Conservation (phyloP, 2,888 invertebrate species). For the Oligia latruncula region DNA sequence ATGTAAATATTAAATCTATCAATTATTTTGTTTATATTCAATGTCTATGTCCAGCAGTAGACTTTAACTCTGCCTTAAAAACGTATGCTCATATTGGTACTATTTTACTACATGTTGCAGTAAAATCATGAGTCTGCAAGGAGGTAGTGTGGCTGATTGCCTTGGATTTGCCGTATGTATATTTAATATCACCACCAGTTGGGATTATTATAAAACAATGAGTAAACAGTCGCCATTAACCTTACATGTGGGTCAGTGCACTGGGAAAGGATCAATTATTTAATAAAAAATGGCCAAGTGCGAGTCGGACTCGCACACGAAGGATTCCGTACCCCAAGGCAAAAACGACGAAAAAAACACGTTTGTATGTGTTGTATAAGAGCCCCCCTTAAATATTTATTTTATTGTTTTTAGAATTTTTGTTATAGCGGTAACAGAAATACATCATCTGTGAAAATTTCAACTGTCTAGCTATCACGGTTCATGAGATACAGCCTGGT, state of each 20-base stretch:
- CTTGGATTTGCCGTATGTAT: neutral
- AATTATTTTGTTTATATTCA: neutral
- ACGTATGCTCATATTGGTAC: neutral
- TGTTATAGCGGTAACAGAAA: no score
- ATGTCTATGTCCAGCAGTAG: neutral
- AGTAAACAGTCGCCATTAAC: neutral
- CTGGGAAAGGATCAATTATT: no score
- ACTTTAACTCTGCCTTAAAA: neutral
- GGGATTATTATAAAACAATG: neutral
- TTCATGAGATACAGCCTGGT: no score
- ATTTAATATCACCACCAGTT: neutral
- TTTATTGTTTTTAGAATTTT: no score
- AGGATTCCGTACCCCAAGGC: no score
- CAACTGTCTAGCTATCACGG: no score
- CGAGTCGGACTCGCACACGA: no score
- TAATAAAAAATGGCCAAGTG: neutral
- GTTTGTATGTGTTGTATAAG: no score
- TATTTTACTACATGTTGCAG: neutral
- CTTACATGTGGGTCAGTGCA: neutral
- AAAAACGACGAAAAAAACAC: no score
- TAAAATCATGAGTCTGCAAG: no score
- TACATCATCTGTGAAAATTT: no score
- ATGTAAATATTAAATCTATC: neutral
- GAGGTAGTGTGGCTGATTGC: neutral
- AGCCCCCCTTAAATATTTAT: no score